Evolutionary conservation across 2,888 invertebrate species (phyloP), one percentile per base, ranked within the genome.

Genomic region (Nymphalis polychloros): DNA sequence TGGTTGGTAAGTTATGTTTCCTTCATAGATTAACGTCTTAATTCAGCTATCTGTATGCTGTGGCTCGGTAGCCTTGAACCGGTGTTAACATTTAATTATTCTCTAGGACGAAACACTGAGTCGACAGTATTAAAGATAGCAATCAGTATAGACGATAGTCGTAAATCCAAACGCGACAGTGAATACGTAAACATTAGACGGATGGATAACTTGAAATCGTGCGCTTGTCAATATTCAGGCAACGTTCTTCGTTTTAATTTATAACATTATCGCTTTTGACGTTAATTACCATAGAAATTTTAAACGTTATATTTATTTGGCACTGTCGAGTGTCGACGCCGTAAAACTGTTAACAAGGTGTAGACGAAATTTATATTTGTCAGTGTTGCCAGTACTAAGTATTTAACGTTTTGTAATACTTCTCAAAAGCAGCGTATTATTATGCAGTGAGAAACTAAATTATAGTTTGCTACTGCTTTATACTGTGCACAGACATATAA

Each of bases 121-220:
- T 70, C 31, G 63, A 23, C 65, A 62, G 47, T 47, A 59, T 63
- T 52, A 71, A 62, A 69, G 71, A 67, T 72, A 69, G 57, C 48
- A 52, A 69, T 69, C 66, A 17, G 59, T 53, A 53, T 49, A 59
- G 52, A 41, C 61, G 64, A 64, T 53, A 53, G 63, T 59, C 61
- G 52, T 69, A 67, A 71, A 69, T 71, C 66, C 66, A 41, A 46
- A 63, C 55, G 59, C 17, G 49, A 62, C 52, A 17, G 19, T 59
- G 69, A 71, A 69, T 69, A 61, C 59, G 20, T 59, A 64, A 70
- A 67, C 52, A 65, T 62, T 57, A 50, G 52, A 46, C 16, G 31
- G 61, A 49, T 8, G 19, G 35, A 57, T 57, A 41, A 57, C 57
- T 57, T 57, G 13, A 57, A 57, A 57, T 41, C 57, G 35, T 19